These are phyloP conservation scores for Corythornis vintsioides DNA, from an alignment of 2,113 vertebrate species.

Conservation along the genomic window DNA sequence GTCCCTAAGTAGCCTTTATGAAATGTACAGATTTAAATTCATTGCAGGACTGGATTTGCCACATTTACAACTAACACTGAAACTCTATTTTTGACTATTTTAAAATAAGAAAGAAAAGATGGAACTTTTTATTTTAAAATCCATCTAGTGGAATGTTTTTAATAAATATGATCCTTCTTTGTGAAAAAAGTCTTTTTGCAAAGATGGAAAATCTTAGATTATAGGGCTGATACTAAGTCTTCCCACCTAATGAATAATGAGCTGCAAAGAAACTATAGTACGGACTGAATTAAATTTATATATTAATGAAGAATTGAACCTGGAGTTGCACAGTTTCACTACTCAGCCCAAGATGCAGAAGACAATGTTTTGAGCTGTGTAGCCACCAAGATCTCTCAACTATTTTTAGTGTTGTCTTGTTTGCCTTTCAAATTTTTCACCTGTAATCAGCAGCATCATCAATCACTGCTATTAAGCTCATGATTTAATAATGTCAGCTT, in stretches of 20 bases:
- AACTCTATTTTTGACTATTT: slow-evolving; percentile 1
- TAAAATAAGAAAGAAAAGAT: background rate
- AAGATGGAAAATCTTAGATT: background rate
- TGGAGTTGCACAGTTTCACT: background rate
- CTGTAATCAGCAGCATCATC: background rate
- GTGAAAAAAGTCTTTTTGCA: background rate
- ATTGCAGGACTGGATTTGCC: slow-evolving; percentile 29
- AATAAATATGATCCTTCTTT: slow-evolving; percentile 6
- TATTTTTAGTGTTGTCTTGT: background rate
- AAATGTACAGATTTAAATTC: slow-evolving; percentile 58
- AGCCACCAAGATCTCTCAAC: background rate
- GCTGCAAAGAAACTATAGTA: background rate
- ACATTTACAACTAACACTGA: slow-evolving; percentile 19
- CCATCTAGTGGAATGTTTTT: slow-evolving; percentile 23
- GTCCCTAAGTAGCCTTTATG: slow-evolving; percentile 69
- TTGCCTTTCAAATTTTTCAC: background rate
- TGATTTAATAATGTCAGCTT: slow-evolving; percentile 28
- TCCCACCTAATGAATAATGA: background rate
- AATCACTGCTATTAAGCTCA: slow-evolving; percentile 1
- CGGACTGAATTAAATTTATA: background rate
- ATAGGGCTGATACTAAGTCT: background rate
- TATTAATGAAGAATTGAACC: background rate
- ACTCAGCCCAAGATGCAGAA: background rate
- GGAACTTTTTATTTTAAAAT: slow-evolving; percentile 35
- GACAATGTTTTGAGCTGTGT: background rate